Conservation (phyloP, 2,113 vertebrate species). For the Perca flavescens region DNA sequence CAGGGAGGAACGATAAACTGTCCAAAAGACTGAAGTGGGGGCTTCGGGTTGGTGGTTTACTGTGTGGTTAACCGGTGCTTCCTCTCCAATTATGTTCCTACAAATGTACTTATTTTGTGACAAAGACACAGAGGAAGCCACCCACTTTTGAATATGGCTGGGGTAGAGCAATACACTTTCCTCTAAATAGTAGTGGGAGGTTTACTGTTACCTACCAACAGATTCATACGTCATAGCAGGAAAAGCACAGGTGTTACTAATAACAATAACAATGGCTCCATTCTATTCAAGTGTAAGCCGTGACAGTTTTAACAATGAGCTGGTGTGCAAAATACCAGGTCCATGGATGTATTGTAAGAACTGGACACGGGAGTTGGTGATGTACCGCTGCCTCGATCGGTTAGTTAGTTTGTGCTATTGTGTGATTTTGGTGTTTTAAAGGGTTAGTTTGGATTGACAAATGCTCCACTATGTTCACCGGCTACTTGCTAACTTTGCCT, state of each 20-base stretch:
- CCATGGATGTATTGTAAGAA: neutral
- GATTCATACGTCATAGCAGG: neutral
- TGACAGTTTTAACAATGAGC: neutral
- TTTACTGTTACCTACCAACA: neutral
- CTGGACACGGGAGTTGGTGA: neutral
- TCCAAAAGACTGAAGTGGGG: constrained; percentile 24
- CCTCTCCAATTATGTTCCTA: constrained; percentile 46
- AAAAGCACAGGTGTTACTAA: neutral
- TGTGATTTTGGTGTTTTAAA: too few species aligned
- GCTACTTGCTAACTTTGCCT: too few species aligned
- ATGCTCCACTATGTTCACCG: too few species aligned
- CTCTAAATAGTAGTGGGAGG: neutral
- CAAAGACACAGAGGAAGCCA: constrained; percentile 7
- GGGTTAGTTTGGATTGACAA: too few species aligned
- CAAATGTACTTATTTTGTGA: constrained; percentile 36
- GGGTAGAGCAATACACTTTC: neutral
- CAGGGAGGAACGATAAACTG: constrained; percentile 12
- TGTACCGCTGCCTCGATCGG: too few species aligned
- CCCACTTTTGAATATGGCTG: neutral
- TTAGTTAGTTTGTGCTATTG: too few species aligned
- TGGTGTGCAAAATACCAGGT: neutral
- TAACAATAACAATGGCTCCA: neutral
- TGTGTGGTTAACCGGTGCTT: constrained; percentile 52
- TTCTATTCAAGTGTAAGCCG: neutral
- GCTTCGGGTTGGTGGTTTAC: constrained; percentile 38